Evolutionary conservation across 2,113 vertebrate genomes (phyloP), one percentile per base, ranked within the genome.

Genomic region (Percina caprodes): DNA sequence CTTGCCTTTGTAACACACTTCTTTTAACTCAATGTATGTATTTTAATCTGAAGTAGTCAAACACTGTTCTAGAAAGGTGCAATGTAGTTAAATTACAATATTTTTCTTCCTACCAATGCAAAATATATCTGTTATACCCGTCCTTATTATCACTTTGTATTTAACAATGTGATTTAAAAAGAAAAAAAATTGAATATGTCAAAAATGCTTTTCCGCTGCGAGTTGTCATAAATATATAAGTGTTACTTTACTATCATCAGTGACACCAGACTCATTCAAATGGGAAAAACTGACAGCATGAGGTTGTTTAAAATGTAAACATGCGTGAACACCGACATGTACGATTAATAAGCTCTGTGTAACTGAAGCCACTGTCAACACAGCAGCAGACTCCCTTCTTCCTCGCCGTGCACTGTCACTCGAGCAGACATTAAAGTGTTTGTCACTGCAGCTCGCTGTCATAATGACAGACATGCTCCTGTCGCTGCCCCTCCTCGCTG

Each of bases 381-480:
- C 48, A 55, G 16, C 33, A 65, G 49, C 68, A 45, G 56, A 42
- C 46, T 66, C 33, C 2, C 24, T 74, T 45, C 16, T 59, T 45
- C 16, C 42, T 45, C 26, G 2, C n/a, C 35, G 16, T 15, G 21
- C 13, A 45, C 0, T 19, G 24, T 51, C 67, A 51, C 21, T 21
- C 55, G 24, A 65, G 12, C 65, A 61, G 71, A 69, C 73, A 5
- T 48, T 0, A 6, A 66, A 26, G 58, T 68, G 82, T 82, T 58
- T 77, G 75, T 75, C 77, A 30, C 14, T 23, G 45, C 73, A 51
- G 54, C 70, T 74, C 61, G 56, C n/a, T 49, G 48, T 74, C 56
- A 83, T 62, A 33, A 39, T 46, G 83, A 89, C 49, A 80, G 78
- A 93, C 39, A 69, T 3, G 12, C 56, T 61, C 33, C 65, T 58